phyloP scores from a whole-genome alignment of 2,797 vertebrate genomes.

The Sebastiscus albofasciatus region DNA sequence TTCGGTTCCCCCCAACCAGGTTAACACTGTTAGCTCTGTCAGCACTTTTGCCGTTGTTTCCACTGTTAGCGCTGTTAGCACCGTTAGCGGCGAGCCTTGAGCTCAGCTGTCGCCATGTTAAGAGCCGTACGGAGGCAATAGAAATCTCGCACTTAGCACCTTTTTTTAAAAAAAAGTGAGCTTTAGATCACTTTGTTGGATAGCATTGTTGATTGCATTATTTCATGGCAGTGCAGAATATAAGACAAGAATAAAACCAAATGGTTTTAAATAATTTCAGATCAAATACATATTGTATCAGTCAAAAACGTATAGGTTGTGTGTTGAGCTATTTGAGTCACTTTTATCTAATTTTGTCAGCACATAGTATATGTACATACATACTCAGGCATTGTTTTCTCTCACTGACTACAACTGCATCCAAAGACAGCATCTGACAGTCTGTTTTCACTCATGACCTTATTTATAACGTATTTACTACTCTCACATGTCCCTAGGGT shows the following conservation, averaged over 20 bases:
- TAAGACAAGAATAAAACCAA: not conserved
- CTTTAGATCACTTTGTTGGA: not conserved
- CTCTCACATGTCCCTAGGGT: conserved; percentile 65
- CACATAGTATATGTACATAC: conserved; percentile 8
- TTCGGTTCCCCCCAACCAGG: too few relatives aligned
- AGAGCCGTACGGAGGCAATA: too few relatives aligned
- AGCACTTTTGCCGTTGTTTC: too few relatives aligned
- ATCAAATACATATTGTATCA: not conserved
- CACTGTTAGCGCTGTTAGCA: too few relatives aligned
- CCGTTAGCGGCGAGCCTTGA: too few relatives aligned
- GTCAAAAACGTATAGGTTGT: not conserved
- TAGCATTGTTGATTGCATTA: not conserved
- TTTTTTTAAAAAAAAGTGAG: not conserved
- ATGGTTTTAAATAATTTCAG: not conserved
- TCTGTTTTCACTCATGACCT: conserved; percentile 71
- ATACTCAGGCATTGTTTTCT: conserved; percentile 43
- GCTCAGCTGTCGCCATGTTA: too few relatives aligned
- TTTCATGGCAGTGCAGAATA: not conserved
- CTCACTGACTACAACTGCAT: conserved; percentile 24
- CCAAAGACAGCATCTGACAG: conserved; percentile 52
- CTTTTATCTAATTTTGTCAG: conserved; percentile 34
- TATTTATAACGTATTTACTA: conserved; percentile 79
- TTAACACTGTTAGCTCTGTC: too few relatives aligned
- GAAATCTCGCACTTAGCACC: too few relatives aligned
- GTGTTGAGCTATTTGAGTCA: conserved; percentile 3